These are phyloP conservation scores for Cryptosula pallasiana DNA, from an alignment of 2,888 invertebrate species.

Conservation along the genomic window DNA sequence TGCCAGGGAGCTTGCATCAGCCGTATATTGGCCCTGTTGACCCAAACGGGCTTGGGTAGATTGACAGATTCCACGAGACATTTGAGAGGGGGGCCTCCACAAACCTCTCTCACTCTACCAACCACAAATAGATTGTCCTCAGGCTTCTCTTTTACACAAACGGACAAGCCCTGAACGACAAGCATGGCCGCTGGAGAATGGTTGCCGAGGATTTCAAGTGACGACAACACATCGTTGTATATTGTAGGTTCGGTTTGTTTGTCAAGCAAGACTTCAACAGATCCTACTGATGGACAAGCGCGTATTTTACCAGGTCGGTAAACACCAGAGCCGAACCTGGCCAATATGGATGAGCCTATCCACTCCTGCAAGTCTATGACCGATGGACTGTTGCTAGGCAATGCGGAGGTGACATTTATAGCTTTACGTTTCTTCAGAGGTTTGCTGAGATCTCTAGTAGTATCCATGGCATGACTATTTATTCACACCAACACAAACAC, in stretches of 20 bases:
- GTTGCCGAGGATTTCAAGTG: slow-evolving; percentile 2
- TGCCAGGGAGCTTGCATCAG: slow-evolving; percentile 91
- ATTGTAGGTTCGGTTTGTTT: neutral
- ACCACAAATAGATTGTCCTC: slow-evolving; percentile 17
- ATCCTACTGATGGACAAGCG: slow-evolving; percentile 3
- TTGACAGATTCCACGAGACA: slow-evolving; percentile 8
- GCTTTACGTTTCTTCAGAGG: slow-evolving; percentile 18
- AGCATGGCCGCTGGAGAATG: slow-evolving; percentile 6
- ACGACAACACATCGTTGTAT: neutral
- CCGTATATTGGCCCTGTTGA: slow-evolving; percentile 83
- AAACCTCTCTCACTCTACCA: neutral
- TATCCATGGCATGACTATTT: neutral
- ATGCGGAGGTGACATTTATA: neutral
- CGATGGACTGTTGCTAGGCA: neutral
- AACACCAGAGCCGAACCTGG: slow-evolving; percentile 7
- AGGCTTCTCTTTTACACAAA: slow-evolving; percentile 6
- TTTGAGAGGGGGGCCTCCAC: neutral
- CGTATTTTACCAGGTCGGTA: slow-evolving; percentile 10
- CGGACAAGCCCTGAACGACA: neutral
- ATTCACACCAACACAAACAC: neutral
- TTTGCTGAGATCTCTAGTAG: neutral
- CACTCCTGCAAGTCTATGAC: slow-evolving; percentile 17
- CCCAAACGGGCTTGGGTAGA: slow-evolving; percentile 55
- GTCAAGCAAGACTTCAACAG: slow-evolving; percentile 6
- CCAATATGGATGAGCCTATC: slow-evolving; percentile 8